These are phyloP conservation scores for Nemapogon koenigi DNA, from an alignment of 2,888 invertebrate genomes.

Conservation along the genomic window DNA sequence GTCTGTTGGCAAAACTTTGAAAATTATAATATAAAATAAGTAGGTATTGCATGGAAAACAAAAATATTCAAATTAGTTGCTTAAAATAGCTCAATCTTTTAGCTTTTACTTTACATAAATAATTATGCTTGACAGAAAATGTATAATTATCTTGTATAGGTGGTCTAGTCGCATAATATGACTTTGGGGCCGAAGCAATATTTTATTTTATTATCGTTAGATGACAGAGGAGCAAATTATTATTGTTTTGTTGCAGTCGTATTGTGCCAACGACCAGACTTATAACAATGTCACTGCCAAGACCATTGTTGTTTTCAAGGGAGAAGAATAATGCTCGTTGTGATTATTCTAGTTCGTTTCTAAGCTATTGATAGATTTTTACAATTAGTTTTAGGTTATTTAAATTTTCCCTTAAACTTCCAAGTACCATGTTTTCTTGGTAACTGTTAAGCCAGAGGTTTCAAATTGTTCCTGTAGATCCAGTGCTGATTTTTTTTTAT, in stretches of 20 bases:
- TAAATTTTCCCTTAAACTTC: too few relatives aligned
- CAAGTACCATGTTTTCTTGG: too few relatives aligned
- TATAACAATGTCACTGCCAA: constrained; percentile 41
- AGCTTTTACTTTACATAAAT: not conserved
- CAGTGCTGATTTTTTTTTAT: too few relatives aligned
- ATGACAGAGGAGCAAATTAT: not conserved
- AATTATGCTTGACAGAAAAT: not conserved
- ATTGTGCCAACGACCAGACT: constrained; percentile 9
- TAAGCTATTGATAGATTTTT: constrained; percentile 17
- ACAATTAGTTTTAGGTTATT: not conserved
- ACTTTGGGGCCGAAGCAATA: too few relatives aligned
- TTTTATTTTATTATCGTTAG: not conserved
- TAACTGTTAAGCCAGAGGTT: too few relatives aligned
- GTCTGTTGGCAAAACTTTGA: too few relatives aligned
- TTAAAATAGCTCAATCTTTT: not conserved
- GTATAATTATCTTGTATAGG: not conserved
- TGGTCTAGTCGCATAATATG: too few relatives aligned
- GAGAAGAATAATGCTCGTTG: constrained; percentile 32
- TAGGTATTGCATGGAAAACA: too few relatives aligned
- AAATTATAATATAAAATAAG: too few relatives aligned
- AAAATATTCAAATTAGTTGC: not conserved
- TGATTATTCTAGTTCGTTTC: constrained; percentile 10
- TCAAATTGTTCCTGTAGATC: too few relatives aligned
- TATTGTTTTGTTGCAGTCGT: not conserved
- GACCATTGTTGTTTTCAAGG: constrained; percentile 37